These are phyloP conservation scores for Brachystomella parvula DNA, from an alignment of 1,140 invertebrate species.

Conservation along the genomic window DNA sequence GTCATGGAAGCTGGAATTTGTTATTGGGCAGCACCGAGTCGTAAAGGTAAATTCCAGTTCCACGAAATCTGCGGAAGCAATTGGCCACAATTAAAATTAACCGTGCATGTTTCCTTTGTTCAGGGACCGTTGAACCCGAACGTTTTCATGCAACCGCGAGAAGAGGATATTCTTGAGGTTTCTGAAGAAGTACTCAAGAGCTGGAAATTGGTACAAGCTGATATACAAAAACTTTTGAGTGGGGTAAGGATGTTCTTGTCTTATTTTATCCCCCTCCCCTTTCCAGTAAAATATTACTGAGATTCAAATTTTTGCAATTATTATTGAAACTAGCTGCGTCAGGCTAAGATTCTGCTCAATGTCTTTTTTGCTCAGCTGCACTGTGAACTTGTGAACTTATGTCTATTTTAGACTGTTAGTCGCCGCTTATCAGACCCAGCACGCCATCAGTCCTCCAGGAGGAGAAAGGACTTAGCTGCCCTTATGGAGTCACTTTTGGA, in stretches of 20 bases:
- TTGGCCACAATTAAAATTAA: neutral
- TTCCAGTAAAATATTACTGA: no score
- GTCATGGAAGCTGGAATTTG: constrained; percentile 81
- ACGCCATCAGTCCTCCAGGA: constrained; percentile 50
- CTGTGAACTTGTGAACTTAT: constrained; percentile 16
- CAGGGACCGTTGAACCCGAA: constrained; percentile 62
- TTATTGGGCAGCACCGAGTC: constrained; percentile 78
- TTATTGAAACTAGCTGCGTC: no score
- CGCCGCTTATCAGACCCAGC: constrained; percentile 47
- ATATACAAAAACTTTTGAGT: constrained; percentile 59
- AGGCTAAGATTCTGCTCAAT: no score
- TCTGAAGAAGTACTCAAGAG: constrained; percentile 51
- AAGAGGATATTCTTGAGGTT: constrained; percentile 40
- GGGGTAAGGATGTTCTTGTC: constrained; percentile 51
- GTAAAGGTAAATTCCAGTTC: constrained; percentile 52
- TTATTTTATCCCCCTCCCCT: constrained; percentile 5
- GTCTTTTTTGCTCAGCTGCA: neutral
- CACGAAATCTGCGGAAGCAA: constrained; percentile 1
- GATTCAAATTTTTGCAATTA: no score
- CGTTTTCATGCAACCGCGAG: constrained; percentile 54
- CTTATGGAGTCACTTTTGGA: constrained; percentile 67
- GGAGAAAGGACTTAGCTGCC: constrained; percentile 61
- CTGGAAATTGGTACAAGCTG: constrained; percentile 55
- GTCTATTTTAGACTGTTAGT: constrained; percentile 46
- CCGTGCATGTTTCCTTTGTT: neutral